Conservation (phyloP, 2,113 vertebrate genomes). For the Seriola rivoliana region DNA sequence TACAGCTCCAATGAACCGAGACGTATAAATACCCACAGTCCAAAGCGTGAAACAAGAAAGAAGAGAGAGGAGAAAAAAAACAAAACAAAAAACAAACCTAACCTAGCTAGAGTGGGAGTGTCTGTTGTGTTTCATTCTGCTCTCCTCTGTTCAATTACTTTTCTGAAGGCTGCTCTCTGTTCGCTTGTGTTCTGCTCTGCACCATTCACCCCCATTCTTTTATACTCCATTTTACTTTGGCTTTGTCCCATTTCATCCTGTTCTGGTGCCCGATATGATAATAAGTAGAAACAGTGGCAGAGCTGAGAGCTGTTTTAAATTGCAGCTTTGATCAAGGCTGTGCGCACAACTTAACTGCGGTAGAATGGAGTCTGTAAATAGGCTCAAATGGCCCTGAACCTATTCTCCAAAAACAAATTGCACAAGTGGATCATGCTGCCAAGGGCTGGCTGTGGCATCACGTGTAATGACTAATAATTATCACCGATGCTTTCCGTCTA, state of each 20-base stretch:
- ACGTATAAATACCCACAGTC: conserved; percentile 70
- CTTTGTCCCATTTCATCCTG: conserved; percentile 28
- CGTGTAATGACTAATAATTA: conserved; percentile 30
- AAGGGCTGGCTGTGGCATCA: neutral
- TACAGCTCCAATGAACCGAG: conserved; percentile 58
- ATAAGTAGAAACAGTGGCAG: conserved; percentile 25
- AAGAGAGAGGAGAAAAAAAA: neutral
- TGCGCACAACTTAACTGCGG: conserved; percentile 15
- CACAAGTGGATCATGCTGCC: conserved; percentile 13
- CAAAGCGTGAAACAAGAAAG: conserved; percentile 4
- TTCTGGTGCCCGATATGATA: conserved; percentile 20
- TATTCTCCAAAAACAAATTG: conserved; percentile 48
- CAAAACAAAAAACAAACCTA: conserved; percentile 38
- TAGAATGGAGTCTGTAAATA: conserved; percentile 42
- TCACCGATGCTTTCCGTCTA: conserved; percentile 14
- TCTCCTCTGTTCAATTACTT: conserved; percentile 48
- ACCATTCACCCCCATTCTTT: conserved; percentile 31
- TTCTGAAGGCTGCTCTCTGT: conserved; percentile 27
- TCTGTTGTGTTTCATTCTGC: conserved; percentile 49
- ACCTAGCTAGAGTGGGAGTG: conserved; percentile 37
- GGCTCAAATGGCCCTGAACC: conserved; percentile 46
- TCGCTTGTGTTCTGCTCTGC: conserved; percentile 13
- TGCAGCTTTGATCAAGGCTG: conserved; percentile 42
- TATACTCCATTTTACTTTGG: conserved; percentile 25
- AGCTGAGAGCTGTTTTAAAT: conserved; percentile 43